A percentile compares a stretch with the other conserved stretches of the same genome.
Conservation (phyloP, 2,113 vertebrate genomes). For the Cololabis saira region DNA sequence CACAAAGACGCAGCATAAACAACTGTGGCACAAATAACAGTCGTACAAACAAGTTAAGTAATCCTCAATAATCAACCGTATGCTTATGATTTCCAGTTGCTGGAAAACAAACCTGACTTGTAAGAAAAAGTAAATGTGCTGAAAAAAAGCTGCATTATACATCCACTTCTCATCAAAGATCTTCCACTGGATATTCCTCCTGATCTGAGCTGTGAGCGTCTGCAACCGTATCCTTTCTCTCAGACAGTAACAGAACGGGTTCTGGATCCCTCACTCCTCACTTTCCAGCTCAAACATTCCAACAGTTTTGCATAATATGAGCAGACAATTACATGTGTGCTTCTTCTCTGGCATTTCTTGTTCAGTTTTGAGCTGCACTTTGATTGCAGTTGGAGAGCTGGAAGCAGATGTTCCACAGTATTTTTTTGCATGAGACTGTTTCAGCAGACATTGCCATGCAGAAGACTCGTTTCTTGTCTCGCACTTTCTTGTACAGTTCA, state of each 20-base stretch:
- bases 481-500: conserved; percentile 5
- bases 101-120: conserved; percentile 16
- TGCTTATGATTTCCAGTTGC: neutral
- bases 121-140: too few relatives aligned
- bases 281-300: neutral
- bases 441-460: neutral
- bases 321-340: neutral
- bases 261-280: neutral
- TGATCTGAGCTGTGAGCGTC: neutral
- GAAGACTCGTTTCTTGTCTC: conserved; percentile 5
- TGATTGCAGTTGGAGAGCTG: neutral
- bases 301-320: neutral
- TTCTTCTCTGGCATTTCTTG: neutral
- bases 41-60: conserved; percentile 1
- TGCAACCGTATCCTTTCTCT: conserved; percentile 1
- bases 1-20: conserved; percentile 31
- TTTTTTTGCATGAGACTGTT: neutral
- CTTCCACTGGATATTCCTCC: neutral
- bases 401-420: neutral
- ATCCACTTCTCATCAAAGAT: conserved; percentile 17
- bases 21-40: neutral
- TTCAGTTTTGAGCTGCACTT: neutral
- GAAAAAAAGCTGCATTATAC: neutral
- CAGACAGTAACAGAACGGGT: neutral
- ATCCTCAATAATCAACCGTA: conserved; percentile 13